Conservation (phyloP, 2,888 invertebrate genomes). For the Diarsia brunnea region DNA sequence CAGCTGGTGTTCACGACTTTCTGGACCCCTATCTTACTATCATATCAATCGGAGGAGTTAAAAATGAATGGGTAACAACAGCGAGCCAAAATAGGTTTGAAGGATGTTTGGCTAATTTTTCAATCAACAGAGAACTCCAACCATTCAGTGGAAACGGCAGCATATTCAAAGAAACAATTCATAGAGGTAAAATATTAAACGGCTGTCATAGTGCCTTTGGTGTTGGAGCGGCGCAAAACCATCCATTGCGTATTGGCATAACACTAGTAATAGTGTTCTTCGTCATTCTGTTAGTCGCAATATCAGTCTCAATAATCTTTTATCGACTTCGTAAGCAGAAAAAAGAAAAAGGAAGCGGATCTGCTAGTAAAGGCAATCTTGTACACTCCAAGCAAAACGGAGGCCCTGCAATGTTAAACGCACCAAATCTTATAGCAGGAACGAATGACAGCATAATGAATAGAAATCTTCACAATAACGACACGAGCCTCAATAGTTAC, state of each 20-base stretch:
- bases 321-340: conserved; percentile 96
- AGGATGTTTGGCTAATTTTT: conserved; percentile 97
- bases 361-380: conserved; percentile 92
- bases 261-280: conserved; percentile 98
- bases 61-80: conserved; percentile 91
- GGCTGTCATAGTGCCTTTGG: conserved; percentile 95
- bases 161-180: conserved; percentile 93
- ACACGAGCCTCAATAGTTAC: conserved; percentile 93
- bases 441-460: conserved; percentile 93
- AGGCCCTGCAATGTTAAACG: conserved; percentile 92
- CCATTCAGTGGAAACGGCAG: conserved; percentile 97
- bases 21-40: conserved; percentile 96
- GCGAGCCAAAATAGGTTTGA: conserved; percentile 93
- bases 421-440: conserved; percentile 92
- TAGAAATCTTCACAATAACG: conserved; percentile 93
- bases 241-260: conserved; percentile 97
- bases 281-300: conserved; percentile 96
- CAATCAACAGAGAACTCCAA: conserved; percentile 96
- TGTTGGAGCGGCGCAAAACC: conserved; percentile 94
- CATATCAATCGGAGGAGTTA: conserved; percentile 95
- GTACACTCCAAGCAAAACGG: conserved; percentile 95
- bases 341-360: conserved; percentile 94
- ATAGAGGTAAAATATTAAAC: conserved; percentile 93
- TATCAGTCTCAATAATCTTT: conserved; percentile 97
- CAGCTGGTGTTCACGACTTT: conserved; percentile 97